Base-by-base conservation (phyloP, 2,113 vertebrate genomes). In the Paradisaea rubra region DNA sequence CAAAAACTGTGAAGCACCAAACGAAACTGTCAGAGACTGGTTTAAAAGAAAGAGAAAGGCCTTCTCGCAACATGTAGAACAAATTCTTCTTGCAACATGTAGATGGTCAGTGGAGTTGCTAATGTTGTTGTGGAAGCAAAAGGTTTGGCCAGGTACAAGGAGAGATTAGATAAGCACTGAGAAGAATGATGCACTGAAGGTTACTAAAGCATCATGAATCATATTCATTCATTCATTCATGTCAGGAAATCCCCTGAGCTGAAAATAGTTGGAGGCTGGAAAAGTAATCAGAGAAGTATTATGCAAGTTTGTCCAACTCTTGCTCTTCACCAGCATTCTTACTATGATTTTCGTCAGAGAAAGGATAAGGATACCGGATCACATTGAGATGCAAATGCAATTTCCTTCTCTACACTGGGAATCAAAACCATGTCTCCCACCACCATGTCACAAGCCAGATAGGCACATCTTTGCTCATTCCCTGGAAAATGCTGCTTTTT, bases 221-320 rank as follows among this genome's bases (percentile, higher is more conserved):
- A 53, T 53, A 69, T 56, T 69, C 70, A 49, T 52, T 80, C 70
- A 49, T 52, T 80, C n/a, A 69, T 77, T 85, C 41, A 33, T 19
- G 41, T 82, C 92, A 95, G 93, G 74, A 96, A 96, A 88, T 80
- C 59, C 85, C 81, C 73, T 9, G 20, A 91, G n/a, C 4, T 57
- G 88, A 85, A 89, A 89, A 87, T 18, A 85, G 49, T 69, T 72
- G 66, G 49, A 91, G 74, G 73, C 61, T 88, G 85, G 24, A 89
- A 94, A 85, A 91, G 66, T 65, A 93, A 89, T 53, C 4, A 10
- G 74, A 68, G 53, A 64, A 70, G 52, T 16, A 85, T 89, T 77
- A 57, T 16, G 41, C 66, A 93, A 89, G 56, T 69, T 68, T 85
- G 31, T 60, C n/a, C 2, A 0, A 28, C n/a, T 85, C 73, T 49